phyloP scores from a whole-genome alignment of 35 echinoderm and acorn worm species.

The Ophioderma brevispina region DNA sequence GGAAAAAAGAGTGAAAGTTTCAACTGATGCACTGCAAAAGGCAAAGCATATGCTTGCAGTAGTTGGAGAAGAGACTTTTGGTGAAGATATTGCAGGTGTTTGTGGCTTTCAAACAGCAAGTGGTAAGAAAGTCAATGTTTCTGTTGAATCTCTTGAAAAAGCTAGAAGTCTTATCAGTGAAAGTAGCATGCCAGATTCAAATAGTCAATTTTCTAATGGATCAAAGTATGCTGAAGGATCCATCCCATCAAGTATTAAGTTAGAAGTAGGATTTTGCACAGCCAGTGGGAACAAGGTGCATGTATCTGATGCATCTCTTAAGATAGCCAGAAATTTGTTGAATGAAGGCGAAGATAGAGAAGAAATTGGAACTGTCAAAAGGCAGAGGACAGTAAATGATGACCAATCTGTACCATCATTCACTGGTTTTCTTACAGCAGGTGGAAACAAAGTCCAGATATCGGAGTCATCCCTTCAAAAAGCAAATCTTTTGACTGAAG shows the following conservation, averaged over 20 bases:
- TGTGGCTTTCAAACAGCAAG: background rate
- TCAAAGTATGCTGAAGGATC: no score
- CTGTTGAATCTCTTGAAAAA: no score
- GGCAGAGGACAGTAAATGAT: background rate
- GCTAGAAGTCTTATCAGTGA: no score
- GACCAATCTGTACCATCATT: background rate
- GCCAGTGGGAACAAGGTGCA: slow-evolving; percentile 14
- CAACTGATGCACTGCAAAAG: slow-evolving; percentile 31
- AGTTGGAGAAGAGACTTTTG: background rate
- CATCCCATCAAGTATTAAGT: no score
- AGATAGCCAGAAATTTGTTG: background rate
- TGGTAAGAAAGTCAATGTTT: no score
- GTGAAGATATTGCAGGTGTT: background rate
- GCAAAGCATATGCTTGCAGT: slow-evolving; percentile 45
- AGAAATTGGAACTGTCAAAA: background rate
- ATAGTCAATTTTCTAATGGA: no score
- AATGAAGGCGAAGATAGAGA: background rate
- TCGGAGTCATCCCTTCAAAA: slow-evolving; percentile 52
- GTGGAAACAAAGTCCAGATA: slow-evolving; percentile 40
- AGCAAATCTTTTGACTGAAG: slow-evolving; percentile 36
- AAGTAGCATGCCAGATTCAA: no score
- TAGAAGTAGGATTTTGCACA: background rate
- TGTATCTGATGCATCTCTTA: slow-evolving; percentile 7
- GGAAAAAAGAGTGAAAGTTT: slow-evolving; percentile 54
- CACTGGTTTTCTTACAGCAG: slow-evolving; percentile 62